Evolutionary conservation across 23 tunicate species (phyloP).

Genomic region (Ascidia mentula): DNA sequence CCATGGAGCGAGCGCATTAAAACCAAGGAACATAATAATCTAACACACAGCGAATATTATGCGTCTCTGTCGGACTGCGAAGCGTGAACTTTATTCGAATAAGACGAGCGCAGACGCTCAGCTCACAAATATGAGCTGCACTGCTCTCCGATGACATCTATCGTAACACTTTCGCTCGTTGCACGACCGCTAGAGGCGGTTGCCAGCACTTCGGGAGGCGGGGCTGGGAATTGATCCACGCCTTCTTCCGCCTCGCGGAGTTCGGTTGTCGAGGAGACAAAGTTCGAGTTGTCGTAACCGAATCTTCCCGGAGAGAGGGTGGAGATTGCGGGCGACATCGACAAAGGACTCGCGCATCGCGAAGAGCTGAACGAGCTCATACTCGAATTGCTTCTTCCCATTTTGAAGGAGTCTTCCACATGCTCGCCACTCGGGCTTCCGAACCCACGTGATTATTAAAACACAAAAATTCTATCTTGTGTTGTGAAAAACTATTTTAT

Average conservation of each 20-base stretch:
- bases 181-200: not conserved
- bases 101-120: too few species aligned
- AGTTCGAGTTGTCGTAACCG: conserved; percentile 3
- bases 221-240: not conserved
- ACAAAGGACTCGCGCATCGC: not conserved
- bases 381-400: not conserved
- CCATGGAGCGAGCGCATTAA: too few species aligned
- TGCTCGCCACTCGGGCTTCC: not conserved
- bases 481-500: too few species aligned
- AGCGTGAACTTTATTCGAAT: too few species aligned
- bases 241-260: not conserved
- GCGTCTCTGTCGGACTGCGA: too few species aligned
- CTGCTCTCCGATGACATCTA: not conserved
- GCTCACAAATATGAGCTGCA: not conserved
- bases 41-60: too few species aligned
- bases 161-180: not conserved
- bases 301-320: not conserved
- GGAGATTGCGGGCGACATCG: not conserved
- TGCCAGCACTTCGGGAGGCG: not conserved
- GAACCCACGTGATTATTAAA: not conserved
- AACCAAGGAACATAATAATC: too few species aligned
- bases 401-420: not conserved
- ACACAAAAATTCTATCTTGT: too few species aligned
- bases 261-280: not conserved
- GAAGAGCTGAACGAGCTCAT: conserved; percentile 5